Evolutionary conservation across 2,113 vertebrate species (phyloP), one percentile per base, ranked within the genome.

Genomic region (Ciconia boyciana): DNA sequence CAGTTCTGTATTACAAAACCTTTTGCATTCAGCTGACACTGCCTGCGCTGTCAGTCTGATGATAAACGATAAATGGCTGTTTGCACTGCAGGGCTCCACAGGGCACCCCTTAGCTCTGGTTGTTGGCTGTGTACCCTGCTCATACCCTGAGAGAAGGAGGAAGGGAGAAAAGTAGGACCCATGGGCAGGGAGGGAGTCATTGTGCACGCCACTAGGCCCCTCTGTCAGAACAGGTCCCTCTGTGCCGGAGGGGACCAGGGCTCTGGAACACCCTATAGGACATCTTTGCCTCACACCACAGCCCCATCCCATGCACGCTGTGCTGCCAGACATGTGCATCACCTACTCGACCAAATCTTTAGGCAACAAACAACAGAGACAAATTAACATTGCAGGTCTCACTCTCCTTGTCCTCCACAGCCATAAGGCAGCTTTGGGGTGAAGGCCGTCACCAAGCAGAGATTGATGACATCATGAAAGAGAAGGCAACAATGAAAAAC

Each of bases 401-500:
- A 0, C 65, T 96, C 79, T 96, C 76, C 90, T 95, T 96, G 82
- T 57, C 54, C 58, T 96, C 54, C 92, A 94, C 79, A 99, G 99
- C 99, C 75, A 91, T 99, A 74, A 97, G 92, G 85, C 98, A 88
- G 87, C 92, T 99, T n/a, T 98, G 98, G 98, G 99, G 98, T 54
- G 80, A 98, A 89, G 95, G 93, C 65, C 98, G 98, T 94, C 96
- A 98, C 91, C 97, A 94, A 55, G 88, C 68, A 86, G 98, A 98
- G 74, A 93, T 99, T 58, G 98, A 98, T 87, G 98, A 99, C 93
- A 98, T 99, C 98, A 69, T 98, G 96, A 94, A 96, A 95, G 98
- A 99, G 97, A 98, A 98, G 62, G 96, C 89, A 19, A 94, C 95
- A n/a, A 69, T 97, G 83, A 95, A 96, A 92, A 97, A 94, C 43